Base-by-base conservation (phyloP, 2,113 vertebrate genomes). In the Copsychus sechellarum region DNA sequence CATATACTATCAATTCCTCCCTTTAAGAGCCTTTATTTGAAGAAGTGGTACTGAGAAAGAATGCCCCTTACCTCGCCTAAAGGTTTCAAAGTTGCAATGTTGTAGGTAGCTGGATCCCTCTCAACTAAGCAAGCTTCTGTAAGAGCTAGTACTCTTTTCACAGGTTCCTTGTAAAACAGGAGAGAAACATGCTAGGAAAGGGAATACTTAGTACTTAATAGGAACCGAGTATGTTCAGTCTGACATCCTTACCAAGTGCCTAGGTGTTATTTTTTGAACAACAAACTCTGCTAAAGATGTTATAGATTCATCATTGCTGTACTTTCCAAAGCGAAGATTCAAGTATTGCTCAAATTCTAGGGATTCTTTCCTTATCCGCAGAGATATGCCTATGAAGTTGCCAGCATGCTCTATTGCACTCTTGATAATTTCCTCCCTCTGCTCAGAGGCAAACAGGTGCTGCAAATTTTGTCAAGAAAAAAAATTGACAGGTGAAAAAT, bases 101-200 rank as follows among this genome's bases (percentile, higher is more conserved):
- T 99, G 95, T 99, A 99, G 4, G 99, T 99, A 72, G 98, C 99
- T 26, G 99, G 99, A 94, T 99, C 99, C 88, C 99, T 97, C 96
- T 99, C 99, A 81, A 99, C 99, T 80, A 99, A 97, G 95, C 99
- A 99, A 12, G 99, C 99, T 98, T 99, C 99, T 53, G 99, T 99
- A 92, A 99, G 98, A 31, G 98, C 98, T 77, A 99, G 96, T 47
- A 99, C 97, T 93, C 99, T 98, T 95, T 98, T 99, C 31, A 99
- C 98, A 19, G 99, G 99, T 88, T 99, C 99, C 99, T 99, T 92
- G 45, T 92, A 54, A 85, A 72, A 80, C 72, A 95, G 40, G 93
- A 81, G 66, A 85, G 43, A 93, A 4, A 74, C 13, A 56, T 1
- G 16, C 93, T 78, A 95, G 80, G 71, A 65, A 93, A 80, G 13